Evolutionary conservation across 2,797 vertebrate species (phyloP), one percentile per base, ranked within the genome.

Genomic region (Heterohyrax brucei): DNA sequence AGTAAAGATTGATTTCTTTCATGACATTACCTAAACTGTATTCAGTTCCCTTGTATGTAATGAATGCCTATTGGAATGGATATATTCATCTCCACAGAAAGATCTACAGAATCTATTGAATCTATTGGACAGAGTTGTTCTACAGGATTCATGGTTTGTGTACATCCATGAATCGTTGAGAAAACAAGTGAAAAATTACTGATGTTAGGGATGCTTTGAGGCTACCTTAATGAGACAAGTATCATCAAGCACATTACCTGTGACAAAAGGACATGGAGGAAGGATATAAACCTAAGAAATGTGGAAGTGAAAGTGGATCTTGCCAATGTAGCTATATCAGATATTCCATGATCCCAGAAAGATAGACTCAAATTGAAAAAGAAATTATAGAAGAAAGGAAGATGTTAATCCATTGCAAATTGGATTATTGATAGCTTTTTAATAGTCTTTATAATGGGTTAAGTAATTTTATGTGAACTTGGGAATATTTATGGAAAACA

Each of bases 371-470:
- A 89, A 44, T 33, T 61, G 44, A 81, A 73, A 48, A 70, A 81
- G 50, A 80, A 83, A 75, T 76, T 72, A 28, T 56, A 22, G 28
- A 75, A 89, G 46, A 87, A 91, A 89, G 68, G 14, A 93, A 87
- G 21, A 78, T 88, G 66, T 22, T 95, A 13, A 77, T 30, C 6
- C 26, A 10, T 33, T 73, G 4, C 8, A 77, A 59, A 30, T 1
- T 61, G n/a, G 68, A 33, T 86, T 86, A 56, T 26, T 22, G 6
- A 61, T 91, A 75, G 21, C 5, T 79, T 68, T 86, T 77, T 19
- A 78, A 2, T 81, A 59, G 68, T 66, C 26, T 91, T 78, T 68
- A 75, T 22, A 78, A 66, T 22, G 70, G 16, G 8, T 88, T 82
- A 82, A 85, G 18, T 85, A 56, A 22, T 56, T 93, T 77, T 64